A percentile compares a stretch with the other conserved stretches of the same genome.
Evolutionary conservation across 2,797 vertebrate species (phyloP).

Genomic region (Clamator glandarius): DNA sequence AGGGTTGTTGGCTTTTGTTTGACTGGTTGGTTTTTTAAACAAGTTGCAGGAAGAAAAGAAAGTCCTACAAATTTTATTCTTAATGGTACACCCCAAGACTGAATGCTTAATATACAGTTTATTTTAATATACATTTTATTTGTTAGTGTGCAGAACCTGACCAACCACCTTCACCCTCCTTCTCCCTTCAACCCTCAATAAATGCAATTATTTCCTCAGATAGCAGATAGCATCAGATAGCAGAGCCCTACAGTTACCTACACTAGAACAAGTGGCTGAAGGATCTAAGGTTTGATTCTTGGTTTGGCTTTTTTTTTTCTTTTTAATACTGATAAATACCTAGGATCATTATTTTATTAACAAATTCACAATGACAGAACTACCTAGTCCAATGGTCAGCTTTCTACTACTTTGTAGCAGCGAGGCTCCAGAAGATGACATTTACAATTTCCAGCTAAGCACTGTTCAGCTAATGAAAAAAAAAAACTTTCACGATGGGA

Average conservation of each 20-base stretch:
- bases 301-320: neutral
- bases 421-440: neutral
- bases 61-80: neutral
- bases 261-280: neutral
- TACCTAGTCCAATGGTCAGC: neutral
- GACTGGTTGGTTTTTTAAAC: neutral
- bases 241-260: no score
- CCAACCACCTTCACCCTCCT: neutral
- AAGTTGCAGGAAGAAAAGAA: neutral
- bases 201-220: neutral
- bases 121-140: neutral
- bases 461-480: neutral
- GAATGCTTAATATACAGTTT: neutral
- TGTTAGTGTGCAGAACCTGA: neutral
- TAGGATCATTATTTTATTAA: neutral
- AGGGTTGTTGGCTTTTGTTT: fast-evolving
- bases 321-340: neutral
- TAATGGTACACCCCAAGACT: neutral
- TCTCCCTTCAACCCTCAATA: neutral
- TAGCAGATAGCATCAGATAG: no score
- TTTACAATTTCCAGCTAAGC: neutral
- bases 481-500: neutral
- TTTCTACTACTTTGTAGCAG: neutral
- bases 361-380: neutral
- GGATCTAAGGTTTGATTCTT: neutral